Base-by-base conservation (phyloP, 1,140 invertebrate genomes). In the Megalonaias nervosa region DNA sequence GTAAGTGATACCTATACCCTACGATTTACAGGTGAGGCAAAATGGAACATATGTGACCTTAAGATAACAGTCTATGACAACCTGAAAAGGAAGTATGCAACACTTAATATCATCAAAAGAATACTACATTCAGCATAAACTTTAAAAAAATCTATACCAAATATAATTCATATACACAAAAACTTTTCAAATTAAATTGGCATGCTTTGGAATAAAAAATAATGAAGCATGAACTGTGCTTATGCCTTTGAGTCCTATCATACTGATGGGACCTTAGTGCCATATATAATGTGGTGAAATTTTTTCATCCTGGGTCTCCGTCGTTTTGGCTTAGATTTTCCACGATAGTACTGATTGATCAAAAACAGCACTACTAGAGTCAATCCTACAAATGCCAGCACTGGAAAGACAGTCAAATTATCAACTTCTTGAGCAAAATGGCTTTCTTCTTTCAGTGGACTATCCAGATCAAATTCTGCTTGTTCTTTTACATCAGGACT, bases 341-440 rank as follows among this genome's bases (percentile, higher is more conserved):
- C 59, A 59, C 81, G 77, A 71, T 87, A 88, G 74, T 84, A 87
- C 74, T 88, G 87, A 74, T 87, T 88, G 11, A 89, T 67, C 26
- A 89, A 71, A 71, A 89, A 89, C 62, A 88, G 56, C 14, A 85
- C 61, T 17, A 89, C 88, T 31, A 89, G 71, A 26, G 83, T 81
- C 15, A 86, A 87, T n/a, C 82, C 86, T 11, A 88, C 65, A 67
- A 89, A 85, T 16, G 88, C 88, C n/a, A 89, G 31, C 0, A 84
- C 82, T 17, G 88, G 87, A 68, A 86, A 87, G 26, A 88, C 79
- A 57, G 80, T 86, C 13, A 76, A 67, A 6, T 70, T 71, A 67
- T 88, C 86, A 38, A 83, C 66, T 56, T 80, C 80, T 9, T 75
- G 69, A 15, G 80, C 62, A 48, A 69, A 58, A 21, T 48, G 55